Evolutionary conservation across 2,797 vertebrate species (phyloP).

Genomic region (Botia kubotai): DNA sequence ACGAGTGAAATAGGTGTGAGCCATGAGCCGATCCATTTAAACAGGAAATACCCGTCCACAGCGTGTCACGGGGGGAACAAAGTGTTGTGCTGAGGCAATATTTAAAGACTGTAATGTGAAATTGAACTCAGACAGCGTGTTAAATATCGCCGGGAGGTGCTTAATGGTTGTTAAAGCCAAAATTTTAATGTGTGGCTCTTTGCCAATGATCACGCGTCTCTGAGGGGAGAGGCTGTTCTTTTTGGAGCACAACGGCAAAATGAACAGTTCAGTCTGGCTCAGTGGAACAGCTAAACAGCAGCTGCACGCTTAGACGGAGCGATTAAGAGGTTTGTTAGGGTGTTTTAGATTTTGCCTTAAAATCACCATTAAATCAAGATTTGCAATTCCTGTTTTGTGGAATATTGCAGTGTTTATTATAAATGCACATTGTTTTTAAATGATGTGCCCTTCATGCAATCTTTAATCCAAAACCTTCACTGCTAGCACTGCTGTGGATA

Average conservation of each 20-base stretch:
- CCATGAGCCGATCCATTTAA: too few species aligned
- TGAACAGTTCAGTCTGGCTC: neutral
- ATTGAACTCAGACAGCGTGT: constrained; percentile 22
- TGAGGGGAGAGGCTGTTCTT: neutral
- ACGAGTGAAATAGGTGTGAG: too few species aligned
- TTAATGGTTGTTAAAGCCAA: constrained; percentile 26
- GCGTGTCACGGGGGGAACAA: neutral
- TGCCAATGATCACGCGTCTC: constrained; percentile 15
- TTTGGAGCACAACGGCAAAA: neutral
- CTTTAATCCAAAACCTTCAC: too few species aligned
- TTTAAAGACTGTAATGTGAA: constrained; percentile 15
- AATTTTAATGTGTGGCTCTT: constrained; percentile 30
- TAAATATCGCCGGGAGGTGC: constrained; percentile 22
- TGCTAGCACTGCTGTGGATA: neutral
- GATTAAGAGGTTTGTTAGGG: neutral
- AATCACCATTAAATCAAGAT: too few species aligned
- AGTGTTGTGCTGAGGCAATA: constrained; percentile 20
- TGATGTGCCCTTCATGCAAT: too few species aligned
- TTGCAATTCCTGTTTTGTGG: too few species aligned
- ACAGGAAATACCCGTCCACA: too few species aligned
- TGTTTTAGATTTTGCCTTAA: too few species aligned
- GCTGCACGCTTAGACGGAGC: neutral
- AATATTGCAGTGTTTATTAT: too few species aligned
- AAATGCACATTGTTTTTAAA: too few species aligned
- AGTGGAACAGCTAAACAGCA: neutral